Evolutionary conservation across 2,888 invertebrate genomes (phyloP).

Genomic region (Caenorhabditis angaria): DNA sequence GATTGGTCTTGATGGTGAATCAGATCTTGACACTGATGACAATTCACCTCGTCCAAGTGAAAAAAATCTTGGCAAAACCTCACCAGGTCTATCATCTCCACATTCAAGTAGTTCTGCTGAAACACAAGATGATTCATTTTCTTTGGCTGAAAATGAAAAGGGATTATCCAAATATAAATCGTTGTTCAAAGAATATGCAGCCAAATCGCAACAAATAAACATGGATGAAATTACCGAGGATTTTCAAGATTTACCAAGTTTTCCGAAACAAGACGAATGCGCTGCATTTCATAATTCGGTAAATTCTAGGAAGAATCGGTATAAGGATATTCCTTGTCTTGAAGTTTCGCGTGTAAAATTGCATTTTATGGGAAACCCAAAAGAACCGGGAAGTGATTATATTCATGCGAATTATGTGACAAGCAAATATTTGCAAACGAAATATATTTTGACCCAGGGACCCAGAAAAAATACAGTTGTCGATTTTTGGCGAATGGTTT

Average conservation of each 20-base stretch:
- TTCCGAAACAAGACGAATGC: neutral
- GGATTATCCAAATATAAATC: neutral
- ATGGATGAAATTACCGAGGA: neutral
- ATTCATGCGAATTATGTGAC: constrained; percentile 47
- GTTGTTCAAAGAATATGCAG: neutral
- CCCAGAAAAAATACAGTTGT: no score
- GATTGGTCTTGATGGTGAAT: neutral
- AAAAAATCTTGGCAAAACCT: no score
- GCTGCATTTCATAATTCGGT: neutral
- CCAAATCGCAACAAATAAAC: neutral
- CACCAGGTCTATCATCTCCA: no score
- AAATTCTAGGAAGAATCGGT: neutral
- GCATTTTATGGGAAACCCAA: constrained; percentile 26
- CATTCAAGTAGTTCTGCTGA: no score
- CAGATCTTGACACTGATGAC: neutral
- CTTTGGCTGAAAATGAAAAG: neutral
- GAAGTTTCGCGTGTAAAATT: constrained; percentile 42
- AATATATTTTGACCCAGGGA: neutral
- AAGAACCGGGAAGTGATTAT: constrained; percentile 22
- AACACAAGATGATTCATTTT: no score
- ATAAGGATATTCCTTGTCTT: constrained; percentile 43
- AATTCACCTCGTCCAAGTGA: no score
- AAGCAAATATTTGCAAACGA: constrained; percentile 22
- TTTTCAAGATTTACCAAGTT: neutral
- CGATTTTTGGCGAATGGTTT: no score